Evolutionary conservation across 2,888 invertebrate species (phyloP).

Genomic region (Zhuqinia jingwanae): DNA sequence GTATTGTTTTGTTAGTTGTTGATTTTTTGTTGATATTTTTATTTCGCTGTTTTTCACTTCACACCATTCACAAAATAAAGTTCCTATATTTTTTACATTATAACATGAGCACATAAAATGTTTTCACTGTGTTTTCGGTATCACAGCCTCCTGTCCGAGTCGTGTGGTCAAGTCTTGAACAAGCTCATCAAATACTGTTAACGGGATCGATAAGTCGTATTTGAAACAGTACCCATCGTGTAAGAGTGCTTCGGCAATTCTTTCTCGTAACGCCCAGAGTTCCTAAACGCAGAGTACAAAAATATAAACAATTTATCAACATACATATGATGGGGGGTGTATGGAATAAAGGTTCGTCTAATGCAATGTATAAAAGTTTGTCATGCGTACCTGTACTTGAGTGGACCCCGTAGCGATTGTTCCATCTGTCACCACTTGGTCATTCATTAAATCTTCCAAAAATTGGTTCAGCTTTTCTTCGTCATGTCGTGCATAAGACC

Average conservation of each 20-base stretch:
- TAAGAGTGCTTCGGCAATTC: conserved; percentile 89
- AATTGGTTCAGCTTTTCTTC: conserved; percentile 92
- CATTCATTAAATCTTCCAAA: conserved; percentile 87
- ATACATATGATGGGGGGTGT: too few relatives aligned
- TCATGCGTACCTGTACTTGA: conserved; percentile 83
- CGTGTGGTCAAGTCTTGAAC: conserved; percentile 87
- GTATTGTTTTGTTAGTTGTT: conserved; percentile 22
- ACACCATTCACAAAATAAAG: conserved; percentile 4
- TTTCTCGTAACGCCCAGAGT: conserved; percentile 94
- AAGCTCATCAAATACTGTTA: conserved; percentile 90
- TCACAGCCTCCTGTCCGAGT: conserved; percentile 83
- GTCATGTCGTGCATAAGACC: conserved; percentile 92
- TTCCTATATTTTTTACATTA: conserved; percentile 16
- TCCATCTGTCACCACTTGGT: conserved; percentile 89
- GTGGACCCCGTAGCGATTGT: conserved; percentile 91
- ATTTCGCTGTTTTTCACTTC: neutral
- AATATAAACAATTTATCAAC: conserved; percentile 16
- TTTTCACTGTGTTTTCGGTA: neutral
- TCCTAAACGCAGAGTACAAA: conserved; percentile 81
- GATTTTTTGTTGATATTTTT: neutral
- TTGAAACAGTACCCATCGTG: conserved; percentile 95
- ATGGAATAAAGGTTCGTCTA: too few relatives aligned
- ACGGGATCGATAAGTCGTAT: conserved; percentile 96
- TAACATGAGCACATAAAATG: neutral
- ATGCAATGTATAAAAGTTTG: too few relatives aligned